A percentile compares a stretch with the other conserved stretches of the same genome.
Evolutionary conservation across 2,797 vertebrate genomes (phyloP).

Genomic region (Uromys caudimaculatus): DNA sequence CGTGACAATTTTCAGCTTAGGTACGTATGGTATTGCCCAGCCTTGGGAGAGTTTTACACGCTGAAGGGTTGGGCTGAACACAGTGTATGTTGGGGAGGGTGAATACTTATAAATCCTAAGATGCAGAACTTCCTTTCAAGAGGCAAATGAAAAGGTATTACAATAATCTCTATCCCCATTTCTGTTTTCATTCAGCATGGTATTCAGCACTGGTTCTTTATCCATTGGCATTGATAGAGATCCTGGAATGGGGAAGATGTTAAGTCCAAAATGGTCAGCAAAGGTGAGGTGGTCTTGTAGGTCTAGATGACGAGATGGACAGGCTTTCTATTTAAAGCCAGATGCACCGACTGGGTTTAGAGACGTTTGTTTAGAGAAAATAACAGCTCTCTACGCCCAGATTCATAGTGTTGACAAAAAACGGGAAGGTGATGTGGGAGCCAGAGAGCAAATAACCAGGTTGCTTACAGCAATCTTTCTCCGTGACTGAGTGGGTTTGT

Average conservation of each 20-base stretch:
- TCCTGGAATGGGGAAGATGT: neutral
- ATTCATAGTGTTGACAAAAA: neutral
- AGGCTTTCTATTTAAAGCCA: neutral
- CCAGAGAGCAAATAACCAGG: neutral
- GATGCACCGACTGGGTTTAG: neutral
- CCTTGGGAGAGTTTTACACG: neutral
- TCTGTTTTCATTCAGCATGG: neutral
- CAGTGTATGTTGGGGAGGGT: neutral
- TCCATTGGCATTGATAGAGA: neutral
- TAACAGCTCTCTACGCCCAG: neutral
- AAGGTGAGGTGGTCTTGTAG: neutral
- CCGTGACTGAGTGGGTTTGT: neutral
- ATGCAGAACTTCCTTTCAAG: neutral
- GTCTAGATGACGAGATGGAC: neutral
- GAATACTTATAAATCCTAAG: neutral
- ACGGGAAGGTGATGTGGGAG: accelerated
- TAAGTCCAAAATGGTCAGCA: neutral
- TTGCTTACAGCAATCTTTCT: neutral
- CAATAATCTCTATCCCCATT: neutral
- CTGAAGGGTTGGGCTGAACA: neutral
- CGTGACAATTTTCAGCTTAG: neutral
- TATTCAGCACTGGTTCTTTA: neutral
- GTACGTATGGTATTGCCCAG: neutral
- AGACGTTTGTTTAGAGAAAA: neutral
- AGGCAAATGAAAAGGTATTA: neutral